phyloP scores from a whole-genome alignment of 1,140 invertebrate species.

The Drosophila pruinosa region DNA sequence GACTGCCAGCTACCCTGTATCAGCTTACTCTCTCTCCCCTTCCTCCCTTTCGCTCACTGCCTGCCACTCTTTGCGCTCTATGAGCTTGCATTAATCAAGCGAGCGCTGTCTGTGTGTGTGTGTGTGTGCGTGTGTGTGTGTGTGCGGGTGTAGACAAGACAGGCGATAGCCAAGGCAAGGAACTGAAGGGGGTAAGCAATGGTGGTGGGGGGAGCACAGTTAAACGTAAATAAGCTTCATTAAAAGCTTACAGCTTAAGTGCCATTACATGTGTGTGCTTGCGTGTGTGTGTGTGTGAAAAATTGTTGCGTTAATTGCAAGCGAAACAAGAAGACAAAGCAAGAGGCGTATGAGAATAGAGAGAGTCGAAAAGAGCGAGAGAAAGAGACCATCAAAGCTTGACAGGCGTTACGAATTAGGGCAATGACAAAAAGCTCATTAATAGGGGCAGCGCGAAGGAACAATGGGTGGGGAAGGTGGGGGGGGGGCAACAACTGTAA shows the following conservation, averaged over 20 bases:
- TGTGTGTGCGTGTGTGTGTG: conserved; percentile 3
- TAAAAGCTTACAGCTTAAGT: conserved; percentile 69
- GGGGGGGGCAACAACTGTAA: neutral
- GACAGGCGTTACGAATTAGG: conserved; percentile 13
- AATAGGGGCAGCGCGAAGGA: neutral
- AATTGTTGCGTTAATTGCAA: conserved; percentile 32
- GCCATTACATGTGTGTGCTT: conserved; percentile 20
- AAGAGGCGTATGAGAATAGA: too few relatives aligned
- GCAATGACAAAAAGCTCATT: conserved; percentile 26
- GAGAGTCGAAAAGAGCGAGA: neutral
- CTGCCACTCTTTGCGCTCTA: conserved; percentile 4
- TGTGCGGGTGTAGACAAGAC: conserved; percentile 19
- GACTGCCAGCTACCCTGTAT: neutral
- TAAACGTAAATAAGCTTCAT: conserved; percentile 63
- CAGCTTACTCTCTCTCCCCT: neutral
- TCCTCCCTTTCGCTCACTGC: neutral
- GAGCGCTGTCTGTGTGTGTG: neutral
- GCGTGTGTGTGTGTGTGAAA: conserved; percentile 27
- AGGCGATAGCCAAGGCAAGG: neutral
- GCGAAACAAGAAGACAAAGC: conserved; percentile 4
- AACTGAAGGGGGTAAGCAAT: neutral
- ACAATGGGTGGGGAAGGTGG: too few relatives aligned
- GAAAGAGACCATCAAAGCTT: conserved; percentile 1
- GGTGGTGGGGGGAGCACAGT: conserved; percentile 2
- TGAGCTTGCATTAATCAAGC: conserved; percentile 42